phyloP scores from a whole-genome alignment of 2,797 vertebrate species.

The Crax fasciolata region DNA sequence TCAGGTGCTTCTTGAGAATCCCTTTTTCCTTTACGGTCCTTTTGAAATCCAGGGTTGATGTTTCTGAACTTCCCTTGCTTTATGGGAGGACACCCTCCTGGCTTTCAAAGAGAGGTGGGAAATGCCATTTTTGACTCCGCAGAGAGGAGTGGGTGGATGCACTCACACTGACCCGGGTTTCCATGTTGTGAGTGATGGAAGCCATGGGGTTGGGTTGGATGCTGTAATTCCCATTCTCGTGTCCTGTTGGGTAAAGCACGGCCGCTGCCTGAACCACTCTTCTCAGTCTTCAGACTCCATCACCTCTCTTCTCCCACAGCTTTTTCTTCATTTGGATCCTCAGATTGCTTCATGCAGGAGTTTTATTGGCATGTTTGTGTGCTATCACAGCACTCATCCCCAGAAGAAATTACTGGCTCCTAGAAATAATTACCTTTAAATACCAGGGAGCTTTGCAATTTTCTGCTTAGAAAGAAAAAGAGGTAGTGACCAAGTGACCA shows the following conservation, averaged over 20 bases:
- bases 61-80: not conserved
- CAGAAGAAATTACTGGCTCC: slow-evolving; percentile 6
- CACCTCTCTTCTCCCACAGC: not conserved
- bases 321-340: not conserved
- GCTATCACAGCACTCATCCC: not conserved
- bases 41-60: not conserved
- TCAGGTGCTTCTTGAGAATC: not conserved
- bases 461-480: slow-evolving; percentile 22
- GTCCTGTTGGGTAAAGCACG: not conserved
- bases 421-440: slow-evolving; percentile 33
- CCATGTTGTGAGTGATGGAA: not conserved
- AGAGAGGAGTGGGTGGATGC: not conserved
- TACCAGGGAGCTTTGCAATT: slow-evolving; percentile 22
- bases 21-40: not conserved
- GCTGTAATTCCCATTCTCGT: fast-evolving
- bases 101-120: not conserved
- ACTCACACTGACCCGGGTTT: fast-evolving
- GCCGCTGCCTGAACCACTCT: not conserved
- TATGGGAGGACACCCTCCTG: not conserved
- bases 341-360: not conserved
- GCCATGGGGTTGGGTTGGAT: not conserved
- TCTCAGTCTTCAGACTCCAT: not conserved
- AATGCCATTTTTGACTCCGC: not conserved
- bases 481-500: not conserved
- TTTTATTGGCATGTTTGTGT: not conserved